These are phyloP conservation scores for Argynnis bischoffii DNA, from an alignment of 2,888 invertebrate genomes.

Conservation along the genomic window DNA sequence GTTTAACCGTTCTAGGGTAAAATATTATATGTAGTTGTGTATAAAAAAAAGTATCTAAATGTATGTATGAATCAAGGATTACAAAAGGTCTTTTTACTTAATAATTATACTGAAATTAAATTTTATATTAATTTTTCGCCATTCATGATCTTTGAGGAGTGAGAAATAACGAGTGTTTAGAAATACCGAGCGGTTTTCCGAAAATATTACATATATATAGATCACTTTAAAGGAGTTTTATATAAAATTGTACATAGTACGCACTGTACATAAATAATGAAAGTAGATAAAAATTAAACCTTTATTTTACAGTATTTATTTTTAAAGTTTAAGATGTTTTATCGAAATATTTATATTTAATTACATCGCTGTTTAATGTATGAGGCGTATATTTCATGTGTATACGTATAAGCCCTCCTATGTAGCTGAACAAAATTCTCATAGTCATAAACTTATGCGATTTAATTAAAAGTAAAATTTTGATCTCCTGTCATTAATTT, in stretches of 20 bases:
- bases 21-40: slow-evolving; percentile 10
- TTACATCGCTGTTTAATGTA: background rate
- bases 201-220: background rate
- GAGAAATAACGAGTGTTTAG: background rate
- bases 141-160: too few species aligned
- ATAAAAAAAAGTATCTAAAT: slow-evolving; percentile 1
- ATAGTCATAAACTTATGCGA: too few species aligned
- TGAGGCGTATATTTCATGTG: background rate
- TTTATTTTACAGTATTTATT: background rate
- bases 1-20: slow-evolving; percentile 31
- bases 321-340: background rate
- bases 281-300: slow-evolving; percentile 3
- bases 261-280: slow-evolving; percentile 7
- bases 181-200: background rate
- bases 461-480: too few species aligned
- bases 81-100: background rate
- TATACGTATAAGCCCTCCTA: background rate
- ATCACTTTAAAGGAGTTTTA: background rate
- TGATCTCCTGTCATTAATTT: too few species aligned
- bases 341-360: background rate
- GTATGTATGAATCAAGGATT: background rate
- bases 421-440: background rate
- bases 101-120: background rate
- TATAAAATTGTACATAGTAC: slow-evolving; percentile 1
- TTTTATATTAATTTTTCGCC: background rate